Evolutionary conservation across 1,140 invertebrate genomes (phyloP), one percentile per base, ranked within the genome.

Genomic region (Grapholita molesta): DNA sequence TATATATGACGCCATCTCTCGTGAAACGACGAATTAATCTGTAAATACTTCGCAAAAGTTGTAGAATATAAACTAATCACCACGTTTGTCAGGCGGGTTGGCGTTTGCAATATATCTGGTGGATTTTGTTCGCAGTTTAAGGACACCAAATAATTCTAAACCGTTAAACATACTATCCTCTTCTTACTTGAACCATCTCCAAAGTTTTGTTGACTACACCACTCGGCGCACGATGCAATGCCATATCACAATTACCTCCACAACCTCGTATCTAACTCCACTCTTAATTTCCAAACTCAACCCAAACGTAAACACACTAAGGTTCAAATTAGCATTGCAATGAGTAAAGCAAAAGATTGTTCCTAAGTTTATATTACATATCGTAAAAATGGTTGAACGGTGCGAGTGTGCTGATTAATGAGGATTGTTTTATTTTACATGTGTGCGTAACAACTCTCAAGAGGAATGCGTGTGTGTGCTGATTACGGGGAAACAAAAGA

Each of bases 311-410:
- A 48, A 18, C 0, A 9, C 42, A 9, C 12, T 21, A 48, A 21
- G 42, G 15, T 21, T 48, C 1, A 48, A 1, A 9, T 48, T 48
- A 0, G 42, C 6, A 7, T 21, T 8, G 42, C 7, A 6, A 0
- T 21, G 28, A 3, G 28, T 8, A 6, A 7, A 18, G 8, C 8
- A 18, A 9, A n/a, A 2, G n/a, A 21, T 2, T n/a, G 18, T 48
- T 48, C 8, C 3, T 48, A 48, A 9, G 18, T 48, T 21, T 7
- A 48, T 8, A 57, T 57, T 57, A 57, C 53, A 57, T 57, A 57
- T 57, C 53, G 53, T 57, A 57, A 57, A 57, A 57, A 57, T 57
- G 53, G 25, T 57, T n/a, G 24, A 57, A 23, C 53, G 52, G 23
- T 21, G 52, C 24, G 53, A n/a, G 53, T 24, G 18, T 42, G 35